These are phyloP conservation scores for Gymnoscopelus braueri DNA, from an alignment of 2,797 vertebrate species.

Conservation along the genomic window DNA sequence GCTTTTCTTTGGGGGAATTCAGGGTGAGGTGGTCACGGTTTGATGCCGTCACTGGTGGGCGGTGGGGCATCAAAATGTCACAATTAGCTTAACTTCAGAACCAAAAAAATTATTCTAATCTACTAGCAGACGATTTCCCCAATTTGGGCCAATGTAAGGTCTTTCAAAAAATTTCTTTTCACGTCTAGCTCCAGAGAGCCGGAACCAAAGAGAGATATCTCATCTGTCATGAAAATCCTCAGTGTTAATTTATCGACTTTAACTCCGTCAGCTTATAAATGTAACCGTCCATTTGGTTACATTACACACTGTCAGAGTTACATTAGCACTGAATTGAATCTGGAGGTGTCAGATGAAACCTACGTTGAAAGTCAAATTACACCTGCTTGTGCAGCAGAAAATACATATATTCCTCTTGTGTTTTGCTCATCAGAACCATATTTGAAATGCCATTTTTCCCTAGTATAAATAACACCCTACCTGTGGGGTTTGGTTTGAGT, in stretches of 20 bases:
- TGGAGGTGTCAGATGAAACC: constrained; percentile 50
- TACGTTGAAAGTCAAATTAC: constrained; percentile 45
- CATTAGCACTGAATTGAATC: neutral
- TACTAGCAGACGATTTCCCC: constrained; percentile 11
- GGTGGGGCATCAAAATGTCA: constrained; percentile 45
- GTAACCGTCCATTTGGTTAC: no score
- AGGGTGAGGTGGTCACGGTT: constrained; percentile 73
- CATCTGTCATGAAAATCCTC: neutral
- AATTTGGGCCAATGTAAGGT: neutral
- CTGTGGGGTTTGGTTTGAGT: neutral
- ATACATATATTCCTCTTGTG: constrained; percentile 11
- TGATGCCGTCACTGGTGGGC: constrained; percentile 60
- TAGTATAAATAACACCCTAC: neutral
- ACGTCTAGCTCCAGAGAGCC: constrained; percentile 10
- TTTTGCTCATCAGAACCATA: constrained; percentile 2
- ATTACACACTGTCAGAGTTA: no score
- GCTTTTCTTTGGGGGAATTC: constrained; percentile 68
- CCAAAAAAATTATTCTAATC: constrained; percentile 45
- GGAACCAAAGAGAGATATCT: constrained; percentile 23
- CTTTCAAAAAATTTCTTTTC: constrained; percentile 8
- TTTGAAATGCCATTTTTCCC: neutral
- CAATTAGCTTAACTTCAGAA: constrained; percentile 55
- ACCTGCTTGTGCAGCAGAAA: constrained; percentile 25
- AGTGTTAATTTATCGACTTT: no score
- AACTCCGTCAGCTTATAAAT: no score